Base-by-base conservation (phyloP, 2,113 vertebrate genomes). In the Astur gentilis region DNA sequence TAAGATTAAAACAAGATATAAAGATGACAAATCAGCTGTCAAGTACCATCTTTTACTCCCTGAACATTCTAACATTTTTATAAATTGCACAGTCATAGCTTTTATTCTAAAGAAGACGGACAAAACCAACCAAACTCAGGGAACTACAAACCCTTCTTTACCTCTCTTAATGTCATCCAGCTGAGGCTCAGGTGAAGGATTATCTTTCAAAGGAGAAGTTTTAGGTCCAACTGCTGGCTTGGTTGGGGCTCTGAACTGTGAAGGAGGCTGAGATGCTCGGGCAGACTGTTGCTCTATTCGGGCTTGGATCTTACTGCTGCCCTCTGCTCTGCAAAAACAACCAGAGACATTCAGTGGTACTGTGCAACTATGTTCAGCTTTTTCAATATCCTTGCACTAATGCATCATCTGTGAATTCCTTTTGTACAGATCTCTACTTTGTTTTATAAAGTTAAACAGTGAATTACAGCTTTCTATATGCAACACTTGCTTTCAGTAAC, bases 151-250 rank as follows among this genome's bases (percentile, higher is more conserved):
- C 20, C 45, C 50, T 65, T 55, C 73, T 87, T 97, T 97, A 99
- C 99, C 99, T 99, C 99, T 99, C 94, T 99, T 99, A 96, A 99
- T 99, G 97, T 99, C 99, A 78, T 99, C 99, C 15, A 99, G 98
- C 96, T 99, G 99, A 71, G 99, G 99, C 87, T 99, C 99, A 32
- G 99, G 99, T 5, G 99, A 99, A 44, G 99, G 99, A 71, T 99
- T 99, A 93, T 99, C 99, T 94, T 99, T 99, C 69, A 99, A 93
- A 10, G 99, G 99, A 77, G 99, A 99, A 13, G 99, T 99, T 97
- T 99, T 99, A 57, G 98, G 98, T n/a, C 99, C 99, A 52, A 26
- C 83, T 18, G 98, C 98, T n/a, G 99, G 99, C 94, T 99, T 99
- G 31, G 98, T 98, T 17, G 99, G 99, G 21, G 99, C 98, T 97